Evolutionary conservation across 2,888 invertebrate genomes (phyloP), one percentile per base, ranked within the genome.

Genomic region (Megamerina dolium): DNA sequence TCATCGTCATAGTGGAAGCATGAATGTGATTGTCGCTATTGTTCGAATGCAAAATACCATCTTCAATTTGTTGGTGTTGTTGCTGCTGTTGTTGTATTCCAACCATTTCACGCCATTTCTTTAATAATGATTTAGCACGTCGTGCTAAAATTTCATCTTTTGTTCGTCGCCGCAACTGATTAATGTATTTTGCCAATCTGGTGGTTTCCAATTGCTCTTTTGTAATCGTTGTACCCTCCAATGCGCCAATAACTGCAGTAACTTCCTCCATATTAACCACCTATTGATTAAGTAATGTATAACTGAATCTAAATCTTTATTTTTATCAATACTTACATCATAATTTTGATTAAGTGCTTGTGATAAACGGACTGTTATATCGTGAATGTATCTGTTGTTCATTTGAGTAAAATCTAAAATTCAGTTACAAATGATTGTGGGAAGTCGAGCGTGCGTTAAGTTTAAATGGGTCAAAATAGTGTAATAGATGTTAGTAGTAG

Each of bases 331-430:
- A 37, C 92, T 92, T 89, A 94, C 94, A 92, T 94, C 92, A 82
- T 93, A 90, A 79, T 90, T 88, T 80, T 82, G 85, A 85, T 94
- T 93, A 81, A 94, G 83, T 77, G 92, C 88, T 83, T 87, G 86
- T 80, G 89, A 86, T 83, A 94, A 86, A 83, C 85, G 89, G 79
- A 88, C 85, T 80, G 91, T 91, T 80, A 94, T 83, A 80, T 92
- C 88, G 78, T 81, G 82, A 77, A 83, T 82, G 78, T n/a, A n/a
- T n/a, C n/a, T n/a, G n/a, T n/a, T n/a, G n/a, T n/a, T n/a, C n/a
- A n/a, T n/a, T n/a, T n/a, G n/a, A n/a, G n/a, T n/a, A n/a, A n/a
- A n/a, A n/a, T n/a, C n/a, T n/a, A n/a, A n/a, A n/a, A n/a, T n/a
- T n/a, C n/a, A n/a, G n/a, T n/a, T n/a, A n/a, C n/a, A n/a, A n/a